Base-by-base conservation (phyloP, 2,888 invertebrate genomes). In the Seira musarum region DNA sequence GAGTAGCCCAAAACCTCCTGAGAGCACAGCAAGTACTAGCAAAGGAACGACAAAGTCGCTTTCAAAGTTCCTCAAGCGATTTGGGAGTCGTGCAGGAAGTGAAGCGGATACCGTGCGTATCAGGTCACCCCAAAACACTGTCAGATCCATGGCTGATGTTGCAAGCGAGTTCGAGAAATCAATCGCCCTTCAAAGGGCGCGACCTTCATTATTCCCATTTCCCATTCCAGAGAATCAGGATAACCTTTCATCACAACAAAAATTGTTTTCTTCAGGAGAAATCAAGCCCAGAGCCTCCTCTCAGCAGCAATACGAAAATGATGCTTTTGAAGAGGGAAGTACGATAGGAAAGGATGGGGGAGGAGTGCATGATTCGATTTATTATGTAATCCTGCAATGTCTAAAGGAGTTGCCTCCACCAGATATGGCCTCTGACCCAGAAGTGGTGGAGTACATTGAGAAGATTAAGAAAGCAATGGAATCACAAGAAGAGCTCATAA, bases 401-500 rank as follows among this genome's bases (percentile, higher is more conserved):
- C 30, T 86, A 0, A 64, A 25, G 2, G 83, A 84, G 1, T 67
- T 84, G 8, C 80, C 85, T 1, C 82, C 83, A 0, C 78, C 80
- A 0, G 83, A 85, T 22, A 64, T 78, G 46, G 70, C 72, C 1
- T 76, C 80, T 5, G 84, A 85, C 60, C 65, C 78, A 1, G 81
- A 82, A 24, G 25, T 84, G 1, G 46, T 82, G 5, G 64, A 75
- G 5, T 73, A 86, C 40, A 65, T 86, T 67, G 84, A 82, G 1
- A 69, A 53, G 21, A 63, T 40, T n/a, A 80, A 72, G 25, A 81
- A 75, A 40, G 72, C 77, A 25, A 35, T 86, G 60, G 72, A 82
- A 19, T 81, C 84, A 8, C 86, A 86, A 71, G 83, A 84, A 70
- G 84, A 86, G 66, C 77, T 86, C 2, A 81, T 85, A 2, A 19